phyloP scores from a whole-genome alignment of 2,888 invertebrate genomes.

The Drosophila kanekoi region DNA sequence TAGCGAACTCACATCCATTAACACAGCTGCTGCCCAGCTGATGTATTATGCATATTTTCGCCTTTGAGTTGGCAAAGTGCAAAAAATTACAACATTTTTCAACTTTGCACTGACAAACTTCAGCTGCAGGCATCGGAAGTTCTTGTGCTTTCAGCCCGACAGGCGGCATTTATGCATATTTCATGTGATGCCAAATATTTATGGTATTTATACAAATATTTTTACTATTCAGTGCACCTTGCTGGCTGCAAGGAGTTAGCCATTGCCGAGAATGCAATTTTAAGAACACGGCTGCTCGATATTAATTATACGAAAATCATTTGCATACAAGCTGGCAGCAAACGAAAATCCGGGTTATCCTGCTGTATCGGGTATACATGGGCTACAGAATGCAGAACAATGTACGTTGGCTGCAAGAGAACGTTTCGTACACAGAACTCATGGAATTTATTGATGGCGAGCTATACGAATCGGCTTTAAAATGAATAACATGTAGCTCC shows the following conservation, averaged over 20 bases:
- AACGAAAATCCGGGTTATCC: constrained; percentile 14
- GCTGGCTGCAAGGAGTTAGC: not conserved
- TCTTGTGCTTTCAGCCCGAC: not conserved
- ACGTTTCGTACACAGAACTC: not conserved
- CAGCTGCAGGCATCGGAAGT: constrained; percentile 4
- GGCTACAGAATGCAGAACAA: not conserved
- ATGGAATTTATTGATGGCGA: constrained; percentile 46
- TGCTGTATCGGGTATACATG: not conserved
- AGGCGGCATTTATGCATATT: constrained; percentile 43
- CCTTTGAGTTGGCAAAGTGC: constrained; percentile 12
- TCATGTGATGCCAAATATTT: constrained; percentile 56
- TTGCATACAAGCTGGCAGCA: constrained; percentile 39
- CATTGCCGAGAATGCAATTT: constrained; percentile 30
- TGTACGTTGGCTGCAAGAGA: not conserved
- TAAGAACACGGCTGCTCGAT: constrained; percentile 18
- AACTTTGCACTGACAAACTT: constrained; percentile 28
- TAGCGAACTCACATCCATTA: not conserved
- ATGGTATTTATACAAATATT: constrained; percentile 61
- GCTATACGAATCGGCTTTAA: constrained; percentile 25
- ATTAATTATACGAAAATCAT: constrained; percentile 63
- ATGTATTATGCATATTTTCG: constrained; percentile 21
- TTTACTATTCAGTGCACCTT: constrained; percentile 37
- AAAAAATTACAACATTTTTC: constrained; percentile 17
- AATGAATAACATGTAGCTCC: constrained; percentile 29
- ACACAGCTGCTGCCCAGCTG: not conserved